Evolutionary conservation across 2,113 vertebrate species (phyloP), one percentile per base, ranked within the genome.

Genomic region (Nannospalax galili): DNA sequence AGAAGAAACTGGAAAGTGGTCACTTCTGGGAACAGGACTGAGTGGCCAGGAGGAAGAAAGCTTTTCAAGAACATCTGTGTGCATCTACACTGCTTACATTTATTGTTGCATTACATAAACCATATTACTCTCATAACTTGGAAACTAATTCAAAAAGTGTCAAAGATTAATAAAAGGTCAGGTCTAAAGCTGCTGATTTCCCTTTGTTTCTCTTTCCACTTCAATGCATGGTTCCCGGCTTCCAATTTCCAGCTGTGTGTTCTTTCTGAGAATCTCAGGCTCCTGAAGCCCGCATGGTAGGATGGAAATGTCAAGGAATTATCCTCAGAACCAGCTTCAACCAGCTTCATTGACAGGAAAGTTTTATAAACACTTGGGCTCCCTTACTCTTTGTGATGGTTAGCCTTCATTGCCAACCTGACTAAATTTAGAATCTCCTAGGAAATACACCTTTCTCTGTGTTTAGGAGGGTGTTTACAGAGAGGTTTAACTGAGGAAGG

Each of bases 81-180:
- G 78, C 84, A 82, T 70, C 11, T 48, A 22, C 67, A 81, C 30
- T 48, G 26, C 35, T 86, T 82, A 78, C 30, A 62, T 64, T 86
- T 70, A 12, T n/a, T 56, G 22, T 17, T 92, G 15, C 52, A 90
- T 90, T 60, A 58, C 28, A 42, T 1, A n/a, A 88, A 7, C 7
- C 22, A n/a, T 82, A 14, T 90, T 72, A 70, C 58, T 70, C 78
- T 69, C 15, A 75, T 60, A 45, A 79, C 42, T 87, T 91, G 64
- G 75, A 93, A 93, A n/a, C 37, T 42, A 85, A 40, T 72, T 79
- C 48, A 62, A 64, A 84, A 95, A 82, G 4, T 65, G 81, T 86
- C 7, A 86, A 58, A 60, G 81, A 81, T 91, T 92, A 75, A 75
- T n/a, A 58, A 74, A 92, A 89, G 37, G 1, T 19, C 67, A 56